Evolutionary conservation across 2,888 invertebrate genomes (phyloP).

Genomic region (Cecidostiba fungosa): DNA sequence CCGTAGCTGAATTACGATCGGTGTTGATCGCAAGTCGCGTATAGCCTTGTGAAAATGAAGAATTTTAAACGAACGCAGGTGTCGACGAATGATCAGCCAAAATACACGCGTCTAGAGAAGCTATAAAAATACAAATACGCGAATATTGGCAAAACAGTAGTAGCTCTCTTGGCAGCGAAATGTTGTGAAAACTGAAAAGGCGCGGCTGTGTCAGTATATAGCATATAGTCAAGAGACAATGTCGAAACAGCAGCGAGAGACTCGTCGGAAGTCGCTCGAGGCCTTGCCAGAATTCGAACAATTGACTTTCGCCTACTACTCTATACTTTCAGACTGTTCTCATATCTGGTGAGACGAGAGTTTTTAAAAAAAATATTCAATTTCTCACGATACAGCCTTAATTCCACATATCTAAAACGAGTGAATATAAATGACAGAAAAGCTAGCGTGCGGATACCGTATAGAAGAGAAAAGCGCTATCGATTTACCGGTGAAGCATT

Average conservation of each 20-base stretch:
- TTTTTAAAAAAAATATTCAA: no score
- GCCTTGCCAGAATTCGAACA: constrained; percentile 41
- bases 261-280: neutral
- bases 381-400: no score
- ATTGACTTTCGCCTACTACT: constrained; percentile 50
- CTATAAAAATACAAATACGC: neutral
- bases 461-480: constrained; percentile 18
- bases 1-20: neutral
- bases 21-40: neutral
- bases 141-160: neutral
- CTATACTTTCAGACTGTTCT: no score
- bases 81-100: neutral
- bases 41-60: neutral
- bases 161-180: constrained; percentile 40
- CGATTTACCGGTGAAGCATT: constrained; percentile 51
- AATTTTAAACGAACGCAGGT: no score
- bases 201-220: neutral
- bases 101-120: neutral
- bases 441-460: no score
- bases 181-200: constrained; percentile 18
- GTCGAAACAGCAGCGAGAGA: constrained; percentile 26
- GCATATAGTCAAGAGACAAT: constrained; percentile 50
- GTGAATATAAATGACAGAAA: neutral
- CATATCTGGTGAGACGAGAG: neutral
- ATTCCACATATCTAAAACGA: neutral